A percentile compares a stretch with the other conserved stretches of the same genome.
Conservation (phyloP, 2,113 vertebrate species). For the Lynx canadensis region DNA sequence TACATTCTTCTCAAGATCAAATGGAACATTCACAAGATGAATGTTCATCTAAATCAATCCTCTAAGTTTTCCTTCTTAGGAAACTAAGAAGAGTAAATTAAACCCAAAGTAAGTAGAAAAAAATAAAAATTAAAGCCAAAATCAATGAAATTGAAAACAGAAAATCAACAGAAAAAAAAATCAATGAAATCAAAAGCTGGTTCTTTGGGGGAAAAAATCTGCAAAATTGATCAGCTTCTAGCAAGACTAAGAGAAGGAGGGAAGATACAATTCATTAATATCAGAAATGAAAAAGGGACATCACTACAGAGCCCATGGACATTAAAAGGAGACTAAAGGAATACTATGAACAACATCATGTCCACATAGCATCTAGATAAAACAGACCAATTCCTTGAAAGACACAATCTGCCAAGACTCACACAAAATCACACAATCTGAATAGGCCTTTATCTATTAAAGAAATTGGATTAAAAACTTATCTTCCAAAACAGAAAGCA, state of each 20-base stretch:
- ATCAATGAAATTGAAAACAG: background rate
- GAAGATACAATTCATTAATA: background rate
- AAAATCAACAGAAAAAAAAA: background rate
- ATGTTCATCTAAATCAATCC: background rate
- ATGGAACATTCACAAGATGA: background rate
- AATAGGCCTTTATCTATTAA: background rate
- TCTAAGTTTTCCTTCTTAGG: background rate
- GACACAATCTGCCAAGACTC: background rate
- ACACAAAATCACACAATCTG: background rate
- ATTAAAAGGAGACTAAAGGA: background rate
- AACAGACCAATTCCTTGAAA: background rate
- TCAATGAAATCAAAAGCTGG: background rate
- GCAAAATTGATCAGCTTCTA: background rate
- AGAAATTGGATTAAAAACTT: background rate
- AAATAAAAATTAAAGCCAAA: background rate
- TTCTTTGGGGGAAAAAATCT: background rate
- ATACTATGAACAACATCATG: background rate
- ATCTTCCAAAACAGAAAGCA: conserved; percentile 21
- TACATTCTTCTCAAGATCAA: background rate
- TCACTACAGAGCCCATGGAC: background rate
- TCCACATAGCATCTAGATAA: background rate
- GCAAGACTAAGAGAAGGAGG: background rate
- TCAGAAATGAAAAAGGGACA: background rate
- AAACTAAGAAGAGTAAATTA: background rate
- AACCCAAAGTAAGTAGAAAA: background rate